These are phyloP conservation scores for Drosophila fulvimacula DNA, from an alignment of 2,888 invertebrate species.

Conservation along the genomic window DNA sequence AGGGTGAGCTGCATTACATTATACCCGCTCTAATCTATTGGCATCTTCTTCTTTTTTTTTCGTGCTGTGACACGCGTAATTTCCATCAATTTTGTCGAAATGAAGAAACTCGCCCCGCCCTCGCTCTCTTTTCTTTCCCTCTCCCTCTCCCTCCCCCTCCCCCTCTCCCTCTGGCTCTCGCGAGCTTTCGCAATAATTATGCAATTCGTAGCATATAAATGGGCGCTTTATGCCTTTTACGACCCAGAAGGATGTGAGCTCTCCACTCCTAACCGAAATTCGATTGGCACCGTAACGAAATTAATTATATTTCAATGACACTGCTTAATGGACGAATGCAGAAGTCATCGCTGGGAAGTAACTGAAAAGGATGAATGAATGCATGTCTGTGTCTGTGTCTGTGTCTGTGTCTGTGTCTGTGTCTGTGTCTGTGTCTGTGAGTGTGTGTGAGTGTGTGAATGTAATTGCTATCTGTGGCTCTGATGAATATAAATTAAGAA, in stretches of 20 bases:
- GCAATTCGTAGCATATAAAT: slow-evolving; percentile 61
- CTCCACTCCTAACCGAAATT: slow-evolving; percentile 55
- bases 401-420: too few species aligned
- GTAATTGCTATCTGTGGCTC: slow-evolving; percentile 37
- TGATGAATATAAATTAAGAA: slow-evolving; percentile 64
- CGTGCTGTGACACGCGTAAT: slow-evolving; percentile 20
- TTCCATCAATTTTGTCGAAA: slow-evolving; percentile 51
- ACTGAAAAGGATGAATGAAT: background rate
- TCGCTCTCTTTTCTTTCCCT: background rate
- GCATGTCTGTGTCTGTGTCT: background rate
- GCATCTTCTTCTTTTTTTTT: background rate
- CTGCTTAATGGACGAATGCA: slow-evolving; percentile 51
- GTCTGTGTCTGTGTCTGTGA: too few species aligned
- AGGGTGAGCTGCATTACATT: background rate
- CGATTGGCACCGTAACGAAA: slow-evolving; percentile 62
- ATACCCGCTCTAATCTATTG: too few species aligned
- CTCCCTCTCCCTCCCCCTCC: background rate
- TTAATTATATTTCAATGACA: slow-evolving; percentile 71
- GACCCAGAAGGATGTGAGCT: slow-evolving; percentile 38
- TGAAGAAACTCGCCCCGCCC: slow-evolving; percentile 26
- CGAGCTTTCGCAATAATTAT: slow-evolving; percentile 58
- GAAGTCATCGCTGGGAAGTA: slow-evolving; percentile 9
- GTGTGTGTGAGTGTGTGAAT: too few species aligned
- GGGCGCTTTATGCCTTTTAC: slow-evolving; percentile 65
- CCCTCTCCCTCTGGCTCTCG: slow-evolving; percentile 1